A percentile compares a stretch with the other conserved stretches of the same genome.
These are phyloP conservation scores for Cynoglossus semilaevis DNA, from an alignment of 2,113 vertebrate species.

Conservation along the genomic window DNA sequence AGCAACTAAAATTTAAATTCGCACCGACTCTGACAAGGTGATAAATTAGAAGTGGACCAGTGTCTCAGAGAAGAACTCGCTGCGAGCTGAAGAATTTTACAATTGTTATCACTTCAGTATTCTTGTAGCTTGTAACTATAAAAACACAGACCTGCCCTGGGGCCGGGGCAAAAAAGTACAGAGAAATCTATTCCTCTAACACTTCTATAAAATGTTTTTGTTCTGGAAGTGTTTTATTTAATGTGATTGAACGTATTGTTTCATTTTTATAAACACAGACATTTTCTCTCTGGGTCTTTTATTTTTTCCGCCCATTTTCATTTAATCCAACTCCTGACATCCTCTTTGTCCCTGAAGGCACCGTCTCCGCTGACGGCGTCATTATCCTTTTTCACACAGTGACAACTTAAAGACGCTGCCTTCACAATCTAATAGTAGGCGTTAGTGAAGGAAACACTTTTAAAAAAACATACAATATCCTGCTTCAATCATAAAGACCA, in stretches of 20 bases:
- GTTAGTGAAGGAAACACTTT: conserved; percentile 10
- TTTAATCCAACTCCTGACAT: conserved; percentile 49
- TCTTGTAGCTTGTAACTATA: neutral
- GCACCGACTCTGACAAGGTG: no score
- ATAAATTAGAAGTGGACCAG: no score
- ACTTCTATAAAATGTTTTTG: conserved; percentile 9
- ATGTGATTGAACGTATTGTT: conserved; percentile 12
- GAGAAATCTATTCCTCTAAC: neutral
- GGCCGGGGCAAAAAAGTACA: neutral
- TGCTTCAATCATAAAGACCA: conserved; percentile 6
- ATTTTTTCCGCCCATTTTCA: conserved; percentile 23
- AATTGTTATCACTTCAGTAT: neutral
- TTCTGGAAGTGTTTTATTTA: conserved; percentile 28
- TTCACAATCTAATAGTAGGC: conserved; percentile 22
- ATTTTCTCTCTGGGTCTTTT: conserved; percentile 32
- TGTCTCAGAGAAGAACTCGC: no score
- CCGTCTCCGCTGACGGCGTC: conserved; percentile 50
- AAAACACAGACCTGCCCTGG: neutral
- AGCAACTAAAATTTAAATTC: no score
- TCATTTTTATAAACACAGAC: conserved; percentile 21
- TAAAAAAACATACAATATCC: conserved; percentile 14
- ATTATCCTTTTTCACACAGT: conserved; percentile 50
- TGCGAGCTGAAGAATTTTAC: no score
- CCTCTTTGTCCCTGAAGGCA: conserved; percentile 49
- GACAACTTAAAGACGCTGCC: conserved; percentile 35